Conservation (phyloP, 2,888 invertebrate genomes). For the Epirrita christyi region DNA sequence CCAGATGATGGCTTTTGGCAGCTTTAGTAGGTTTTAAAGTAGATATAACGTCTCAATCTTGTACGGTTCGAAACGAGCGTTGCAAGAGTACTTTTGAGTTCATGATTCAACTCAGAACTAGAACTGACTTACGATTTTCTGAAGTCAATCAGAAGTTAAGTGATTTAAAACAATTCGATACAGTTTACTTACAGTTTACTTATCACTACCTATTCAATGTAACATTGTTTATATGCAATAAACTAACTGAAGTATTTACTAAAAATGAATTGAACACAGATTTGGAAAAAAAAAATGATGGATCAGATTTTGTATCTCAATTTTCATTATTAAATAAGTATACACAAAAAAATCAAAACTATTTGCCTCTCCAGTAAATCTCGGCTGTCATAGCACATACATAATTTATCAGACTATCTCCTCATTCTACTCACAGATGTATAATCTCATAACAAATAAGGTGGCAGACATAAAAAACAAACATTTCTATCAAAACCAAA, state of each 20-base stretch:
- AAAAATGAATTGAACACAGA: too few species aligned
- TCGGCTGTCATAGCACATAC: too few species aligned
- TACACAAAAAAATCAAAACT: not conserved
- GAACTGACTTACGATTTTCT: conserved; percentile 5
- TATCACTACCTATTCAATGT: too few species aligned
- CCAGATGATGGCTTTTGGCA: conserved; percentile 68
- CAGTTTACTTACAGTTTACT: not conserved
- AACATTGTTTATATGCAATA: too few species aligned
- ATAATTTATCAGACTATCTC: not conserved
- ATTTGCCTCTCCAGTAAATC: too few species aligned
- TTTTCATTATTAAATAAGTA: too few species aligned
- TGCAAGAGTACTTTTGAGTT: not conserved
- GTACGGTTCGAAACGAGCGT: not conserved
- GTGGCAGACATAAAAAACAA: conserved; percentile 49
- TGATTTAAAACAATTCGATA: not conserved
- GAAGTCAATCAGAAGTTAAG: not conserved
- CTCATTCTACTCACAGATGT: conserved; percentile 8
- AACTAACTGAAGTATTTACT: too few species aligned
- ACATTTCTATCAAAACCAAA: conserved; percentile 53
- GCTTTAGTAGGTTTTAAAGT: conserved; percentile 37
- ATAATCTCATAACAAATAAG: conserved; percentile 22
- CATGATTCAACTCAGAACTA: conserved; percentile 6
- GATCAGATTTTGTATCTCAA: too few species aligned
- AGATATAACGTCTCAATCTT: not conserved
- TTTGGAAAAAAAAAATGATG: too few species aligned